phyloP scores from a whole-genome alignment of 2,888 invertebrate species.

The Schizotus pectinicornis region DNA sequence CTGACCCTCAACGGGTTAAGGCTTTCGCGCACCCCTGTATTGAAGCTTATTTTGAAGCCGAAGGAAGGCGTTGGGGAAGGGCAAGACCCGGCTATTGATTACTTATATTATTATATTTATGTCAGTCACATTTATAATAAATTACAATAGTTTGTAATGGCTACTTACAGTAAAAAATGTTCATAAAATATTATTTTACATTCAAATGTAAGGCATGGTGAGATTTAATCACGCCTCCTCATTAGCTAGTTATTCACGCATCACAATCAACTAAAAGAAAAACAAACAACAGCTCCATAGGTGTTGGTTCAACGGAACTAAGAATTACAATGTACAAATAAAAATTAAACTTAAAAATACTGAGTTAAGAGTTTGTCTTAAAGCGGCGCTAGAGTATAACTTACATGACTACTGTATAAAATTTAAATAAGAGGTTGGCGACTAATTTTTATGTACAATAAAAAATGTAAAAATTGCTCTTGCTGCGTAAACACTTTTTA shows the following conservation, averaged over 20 bases:
- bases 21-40: too few species aligned
- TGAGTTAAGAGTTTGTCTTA: constrained; percentile 27
- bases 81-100: too few species aligned
- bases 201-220: constrained; percentile 8
- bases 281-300: too few species aligned
- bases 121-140: constrained; percentile 42
- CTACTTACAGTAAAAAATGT: constrained; percentile 48
- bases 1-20: constrained; percentile 18
- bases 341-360: constrained; percentile 27
- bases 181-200: constrained; percentile 43
- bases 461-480: constrained; percentile 34
- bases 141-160: constrained; percentile 35
- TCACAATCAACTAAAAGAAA: too few species aligned
- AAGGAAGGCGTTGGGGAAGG: too few species aligned
- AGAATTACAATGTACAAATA: too few species aligned
- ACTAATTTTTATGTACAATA: constrained; percentile 36
- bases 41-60: too few species aligned
- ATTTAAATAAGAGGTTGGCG: constrained; percentile 30
- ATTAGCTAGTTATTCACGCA: too few species aligned
- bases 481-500: constrained; percentile 35
- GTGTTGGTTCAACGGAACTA: too few species aligned
- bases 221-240: too few species aligned
- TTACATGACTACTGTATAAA: constrained; percentile 45
- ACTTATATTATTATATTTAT: constrained; percentile 26
- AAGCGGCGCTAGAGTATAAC: constrained; percentile 28